Base-by-base conservation (phyloP, 1,140 invertebrate species). In the Euwallacea similis region DNA sequence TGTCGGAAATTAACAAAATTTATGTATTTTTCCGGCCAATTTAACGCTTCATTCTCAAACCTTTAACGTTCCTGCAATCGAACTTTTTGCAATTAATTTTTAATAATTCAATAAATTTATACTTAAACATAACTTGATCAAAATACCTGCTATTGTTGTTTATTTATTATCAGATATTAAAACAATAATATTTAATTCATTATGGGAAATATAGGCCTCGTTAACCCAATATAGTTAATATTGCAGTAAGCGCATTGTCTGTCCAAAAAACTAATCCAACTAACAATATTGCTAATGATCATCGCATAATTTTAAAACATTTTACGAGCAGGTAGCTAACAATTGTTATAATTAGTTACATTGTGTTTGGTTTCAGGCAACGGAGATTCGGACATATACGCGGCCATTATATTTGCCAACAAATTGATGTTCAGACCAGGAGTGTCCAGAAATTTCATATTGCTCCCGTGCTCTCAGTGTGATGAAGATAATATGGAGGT, bases 391-490 rank as follows among this genome's bases (percentile, higher is more conserved):
- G 92, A 94, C 79, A 87, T 91, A 68, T 89, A 94, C 76, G 85
- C 83, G 15, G 94, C 93, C 3, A 85, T 97, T 8, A 86, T 86
- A 7, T 90, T 87, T 75, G 91, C 93, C 46, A 87, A 90, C 2
- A 84, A 87, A 56, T 84, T 96, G 13, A 87, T 89, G 59, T 95
- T 94, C 83, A 86, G 94, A n/a, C 86, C 92, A 0, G 94, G 91
- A 15, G 93, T 90, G 2, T 91, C 93, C 0, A 95, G 93, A 78
- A 93, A 89, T 1, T 90, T 96, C 65, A 84, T 97, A 56, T 82
- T 96, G 7, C 78, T 96, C 74, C 91, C 93, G 0, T 97, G 94
- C 81, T 88, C 89, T 0, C 83, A 85, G 16, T 94, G 93, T 80
- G 88, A 90, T 66, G 82, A 86, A 2, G 80, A 83, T 43, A 86